Percentiles rank a stretch among this genome's conserved stretches.
phyloP scores from a whole-genome alignment of 2,888 invertebrate species.

The Ramazzottius varieornatus region DNA sequence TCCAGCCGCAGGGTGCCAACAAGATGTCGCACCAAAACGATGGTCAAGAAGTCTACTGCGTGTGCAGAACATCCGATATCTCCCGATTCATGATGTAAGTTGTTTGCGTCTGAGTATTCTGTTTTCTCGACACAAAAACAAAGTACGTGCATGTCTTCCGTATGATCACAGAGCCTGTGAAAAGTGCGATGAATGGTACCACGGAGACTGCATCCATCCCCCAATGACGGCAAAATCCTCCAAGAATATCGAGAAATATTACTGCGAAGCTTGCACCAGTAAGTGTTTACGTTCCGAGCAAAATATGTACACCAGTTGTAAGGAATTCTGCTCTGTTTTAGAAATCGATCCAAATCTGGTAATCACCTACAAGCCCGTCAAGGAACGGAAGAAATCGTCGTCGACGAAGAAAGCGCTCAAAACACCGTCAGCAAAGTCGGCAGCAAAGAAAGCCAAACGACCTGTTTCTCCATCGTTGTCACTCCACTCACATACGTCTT shows the following conservation, averaged over 20 bases:
- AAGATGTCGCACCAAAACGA: too few relatives aligned
- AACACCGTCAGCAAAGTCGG: neutral
- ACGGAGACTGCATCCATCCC: slow-evolving; percentile 85
- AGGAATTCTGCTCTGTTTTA: slow-evolving; percentile 11
- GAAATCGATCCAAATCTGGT: slow-evolving; percentile 16
- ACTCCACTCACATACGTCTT: too few relatives aligned
- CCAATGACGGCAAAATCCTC: slow-evolving; percentile 78
- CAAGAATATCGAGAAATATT: slow-evolving; percentile 71
- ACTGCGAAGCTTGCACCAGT: slow-evolving; percentile 35
- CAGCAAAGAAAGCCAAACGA: slow-evolving; percentile 3
- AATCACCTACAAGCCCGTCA: slow-evolving; percentile 17
- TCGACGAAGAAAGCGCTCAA: neutral
- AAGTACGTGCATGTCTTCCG: too few relatives aligned
- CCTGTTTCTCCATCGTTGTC: too few relatives aligned
- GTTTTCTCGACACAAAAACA: too few relatives aligned
- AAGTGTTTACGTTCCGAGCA: too few relatives aligned
- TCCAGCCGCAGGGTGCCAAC: too few relatives aligned
- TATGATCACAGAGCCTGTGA: slow-evolving; percentile 62
- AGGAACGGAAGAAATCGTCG: neutral
- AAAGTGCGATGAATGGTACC: slow-evolving; percentile 92
- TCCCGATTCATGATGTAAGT: slow-evolving; percentile 82
- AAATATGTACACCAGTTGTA: too few relatives aligned
- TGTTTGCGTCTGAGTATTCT: slow-evolving; percentile 4
- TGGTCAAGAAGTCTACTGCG: slow-evolving; percentile 52
- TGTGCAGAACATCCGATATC: slow-evolving; percentile 73